Conservation (phyloP, 1,140 invertebrate species). For the Macrotrachela quadricornifera region DNA sequence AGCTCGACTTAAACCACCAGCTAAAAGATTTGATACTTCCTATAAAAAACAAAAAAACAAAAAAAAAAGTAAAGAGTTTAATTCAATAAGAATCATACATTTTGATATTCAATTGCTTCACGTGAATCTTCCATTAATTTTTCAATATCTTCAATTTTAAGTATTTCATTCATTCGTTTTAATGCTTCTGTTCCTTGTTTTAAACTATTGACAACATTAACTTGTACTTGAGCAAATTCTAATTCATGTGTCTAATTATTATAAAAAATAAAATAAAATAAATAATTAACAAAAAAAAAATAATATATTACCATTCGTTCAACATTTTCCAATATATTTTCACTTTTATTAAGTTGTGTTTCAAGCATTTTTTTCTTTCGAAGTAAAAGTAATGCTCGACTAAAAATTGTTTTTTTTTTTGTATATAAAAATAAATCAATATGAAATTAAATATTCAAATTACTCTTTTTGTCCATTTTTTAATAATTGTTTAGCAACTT, state of each 20-base stretch:
- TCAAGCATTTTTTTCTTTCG: constrained; percentile 5
- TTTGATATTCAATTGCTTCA: constrained; percentile 5
- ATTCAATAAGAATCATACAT: too few species aligned
- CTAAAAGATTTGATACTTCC: too few species aligned
- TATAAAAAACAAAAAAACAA: too few species aligned
- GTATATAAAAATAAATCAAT: neutral
- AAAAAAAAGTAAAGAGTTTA: too few species aligned
- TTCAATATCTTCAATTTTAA: constrained; percentile 7
- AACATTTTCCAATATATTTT: constrained; percentile 3
- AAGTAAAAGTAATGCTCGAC: neutral
- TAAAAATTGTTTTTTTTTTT: constrained; percentile 1
- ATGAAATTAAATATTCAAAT: neutral
- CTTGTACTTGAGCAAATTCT: constrained; percentile 5
- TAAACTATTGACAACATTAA: constrained; percentile 4
- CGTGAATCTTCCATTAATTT: constrained; percentile 5
- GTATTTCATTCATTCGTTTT: constrained; percentile 5
- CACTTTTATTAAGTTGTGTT: constrained; percentile 2
- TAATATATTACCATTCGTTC: neutral
- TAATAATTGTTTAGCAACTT: constrained; percentile 6
- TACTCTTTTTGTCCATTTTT: constrained; percentile 8
- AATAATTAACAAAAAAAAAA: too few species aligned
- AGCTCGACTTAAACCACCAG: too few species aligned
- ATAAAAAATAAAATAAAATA: too few species aligned
- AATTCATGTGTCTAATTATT: neutral
- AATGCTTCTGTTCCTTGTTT: constrained; percentile 5